These are phyloP conservation scores for Dermatophagoides farinae DNA, from an alignment of 1,140 invertebrate species.

Conservation along the genomic window DNA sequence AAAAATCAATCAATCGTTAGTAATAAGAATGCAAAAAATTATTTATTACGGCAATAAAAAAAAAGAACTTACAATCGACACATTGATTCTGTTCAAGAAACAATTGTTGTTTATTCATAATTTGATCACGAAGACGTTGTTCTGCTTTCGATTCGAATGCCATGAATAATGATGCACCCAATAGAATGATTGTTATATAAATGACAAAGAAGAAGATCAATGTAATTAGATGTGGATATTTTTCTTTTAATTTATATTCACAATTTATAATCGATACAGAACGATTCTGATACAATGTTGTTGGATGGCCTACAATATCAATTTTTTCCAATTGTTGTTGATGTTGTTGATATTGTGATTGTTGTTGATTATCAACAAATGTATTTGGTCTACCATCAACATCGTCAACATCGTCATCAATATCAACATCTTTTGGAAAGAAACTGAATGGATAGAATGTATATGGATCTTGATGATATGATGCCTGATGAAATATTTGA, in stretches of 20 bases:
- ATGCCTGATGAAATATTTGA: not conserved
- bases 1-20: not conserved
- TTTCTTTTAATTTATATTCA: slow-evolving; percentile 10
- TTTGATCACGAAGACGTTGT: slow-evolving; percentile 5
- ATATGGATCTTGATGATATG: too few species aligned
- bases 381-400: not conserved
- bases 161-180: slow-evolving; percentile 11
- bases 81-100: slow-evolving; percentile 8
- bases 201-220: slow-evolving; percentile 7
- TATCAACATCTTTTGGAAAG: not conserved
- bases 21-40: slow-evolving; percentile 3
- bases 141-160: slow-evolving; percentile 12
- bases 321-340: too few species aligned
- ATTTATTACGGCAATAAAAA: too few species aligned
- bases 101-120: slow-evolving; percentile 7
- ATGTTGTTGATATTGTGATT: not conserved
- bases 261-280: not conserved
- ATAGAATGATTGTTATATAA: slow-evolving; percentile 8
- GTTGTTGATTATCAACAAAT: not conserved
- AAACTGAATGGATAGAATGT: not conserved
- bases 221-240: slow-evolving; percentile 9
- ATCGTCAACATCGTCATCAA: too few species aligned
- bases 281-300: not conserved
- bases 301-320: not conserved
- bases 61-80: slow-evolving; percentile 10